phyloP scores from a whole-genome alignment of 2,888 invertebrate species.

The Dynastes grantii region DNA sequence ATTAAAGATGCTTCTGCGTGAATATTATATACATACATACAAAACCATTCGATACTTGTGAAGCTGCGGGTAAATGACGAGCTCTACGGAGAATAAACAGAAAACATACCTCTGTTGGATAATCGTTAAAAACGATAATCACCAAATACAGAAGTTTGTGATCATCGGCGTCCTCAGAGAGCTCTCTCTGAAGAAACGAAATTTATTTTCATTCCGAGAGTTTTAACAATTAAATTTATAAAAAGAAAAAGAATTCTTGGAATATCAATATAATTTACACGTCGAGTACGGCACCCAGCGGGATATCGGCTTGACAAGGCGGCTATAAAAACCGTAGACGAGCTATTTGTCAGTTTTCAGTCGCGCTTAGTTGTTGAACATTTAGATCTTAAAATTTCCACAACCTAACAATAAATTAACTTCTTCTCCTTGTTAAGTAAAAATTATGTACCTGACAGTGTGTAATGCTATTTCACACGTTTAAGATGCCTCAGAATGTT shows the following conservation, averaged over 20 bases:
- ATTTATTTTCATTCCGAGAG: conserved; percentile 42
- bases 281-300: conserved; percentile 56
- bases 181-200: conserved; percentile 7
- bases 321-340: conserved; percentile 54
- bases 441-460: conserved; percentile 56
- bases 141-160: conserved; percentile 32
- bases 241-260: conserved; percentile 49
- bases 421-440: conserved; percentile 54
- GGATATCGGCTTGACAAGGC: conserved; percentile 56
- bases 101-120: neutral
- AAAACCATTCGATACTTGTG: no score
- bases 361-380: conserved; percentile 49
- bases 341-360: conserved; percentile 57
- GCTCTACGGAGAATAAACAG: neutral
- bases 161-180: neutral
- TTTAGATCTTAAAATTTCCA: conserved; percentile 48
- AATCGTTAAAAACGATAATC: conserved; percentile 26
- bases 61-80: neutral
- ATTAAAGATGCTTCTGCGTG: no score
- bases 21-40: no score
- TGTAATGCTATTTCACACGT: conserved; percentile 56
- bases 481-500: conserved; percentile 46
- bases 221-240: conserved; percentile 41
- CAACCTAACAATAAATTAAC: conserved; percentile 49
- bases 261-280: conserved; percentile 56